phyloP scores from a whole-genome alignment of 2,888 invertebrate genomes.

The Allygus modestus region DNA sequence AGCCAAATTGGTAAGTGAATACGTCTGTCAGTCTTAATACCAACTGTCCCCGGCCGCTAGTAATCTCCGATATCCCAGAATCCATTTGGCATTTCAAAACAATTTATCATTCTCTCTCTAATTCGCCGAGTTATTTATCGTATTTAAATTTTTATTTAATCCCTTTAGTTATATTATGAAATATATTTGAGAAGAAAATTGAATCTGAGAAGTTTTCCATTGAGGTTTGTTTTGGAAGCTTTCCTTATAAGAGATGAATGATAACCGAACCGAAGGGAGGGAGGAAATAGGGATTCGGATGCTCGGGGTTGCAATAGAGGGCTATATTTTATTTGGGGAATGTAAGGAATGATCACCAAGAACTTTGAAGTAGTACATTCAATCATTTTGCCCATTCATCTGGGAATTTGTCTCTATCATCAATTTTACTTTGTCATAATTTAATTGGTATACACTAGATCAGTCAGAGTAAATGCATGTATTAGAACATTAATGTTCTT shows the following conservation, averaged over 20 bases:
- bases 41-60: conserved; percentile 9
- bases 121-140: background rate
- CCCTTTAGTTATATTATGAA: background rate
- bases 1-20: conserved; percentile 91
- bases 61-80: conserved; percentile 31
- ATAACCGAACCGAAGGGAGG: conserved; percentile 24
- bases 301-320: conserved; percentile 48
- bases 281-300: conserved; percentile 31
- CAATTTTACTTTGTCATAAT: conserved; percentile 1
- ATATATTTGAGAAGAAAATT: background rate
- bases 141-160: background rate
- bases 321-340: conserved; percentile 35
- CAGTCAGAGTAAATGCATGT: background rate
- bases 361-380: conserved; percentile 44
- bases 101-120: conserved; percentile 16
- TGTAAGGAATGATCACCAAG: conserved; percentile 38
- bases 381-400: conserved; percentile 25
- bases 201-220: conserved; percentile 10
- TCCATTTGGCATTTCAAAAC: conserved; percentile 18
- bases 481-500: too few relatives aligned
- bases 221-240: conserved; percentile 46
- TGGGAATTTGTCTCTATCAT: conserved; percentile 19
- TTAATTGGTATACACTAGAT: background rate
- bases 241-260: conserved; percentile 45
- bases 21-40: conserved; percentile 38